Conservation (phyloP, 2,113 vertebrate genomes). For the Brevimyrus niger region DNA sequence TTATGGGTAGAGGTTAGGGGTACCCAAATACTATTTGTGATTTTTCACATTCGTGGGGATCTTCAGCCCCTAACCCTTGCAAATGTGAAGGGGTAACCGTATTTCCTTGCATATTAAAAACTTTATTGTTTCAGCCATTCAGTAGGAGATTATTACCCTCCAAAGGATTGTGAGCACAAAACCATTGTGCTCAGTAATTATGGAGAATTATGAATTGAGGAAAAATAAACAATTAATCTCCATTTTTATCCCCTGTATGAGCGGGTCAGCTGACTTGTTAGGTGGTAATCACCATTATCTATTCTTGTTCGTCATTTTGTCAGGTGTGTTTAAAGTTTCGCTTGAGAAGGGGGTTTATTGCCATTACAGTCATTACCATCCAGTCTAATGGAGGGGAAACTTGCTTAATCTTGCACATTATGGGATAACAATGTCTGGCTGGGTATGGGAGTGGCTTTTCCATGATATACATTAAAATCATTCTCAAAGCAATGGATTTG, state of each 20-base stretch:
- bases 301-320: neutral
- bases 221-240: neutral
- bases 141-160: neutral
- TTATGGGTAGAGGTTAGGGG: neutral
- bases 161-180: neutral
- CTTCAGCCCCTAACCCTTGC: neutral
- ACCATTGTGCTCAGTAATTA: neutral
- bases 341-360: neutral
- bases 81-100: neutral
- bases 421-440: neutral
- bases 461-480: neutral
- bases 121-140: neutral
- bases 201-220: neutral
- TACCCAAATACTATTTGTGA: neutral
- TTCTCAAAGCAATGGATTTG: neutral
- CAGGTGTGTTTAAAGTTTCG: neutral
- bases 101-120: neutral
- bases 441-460: neutral
- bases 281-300: neutral
- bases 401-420: neutral
- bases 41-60: neutral
- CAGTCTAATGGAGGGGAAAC: neutral
- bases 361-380: neutral
- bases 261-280: neutral
- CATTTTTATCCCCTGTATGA: neutral